Base-by-base conservation (phyloP, 1,140 invertebrate species). In the Drosophila littoralis region DNA sequence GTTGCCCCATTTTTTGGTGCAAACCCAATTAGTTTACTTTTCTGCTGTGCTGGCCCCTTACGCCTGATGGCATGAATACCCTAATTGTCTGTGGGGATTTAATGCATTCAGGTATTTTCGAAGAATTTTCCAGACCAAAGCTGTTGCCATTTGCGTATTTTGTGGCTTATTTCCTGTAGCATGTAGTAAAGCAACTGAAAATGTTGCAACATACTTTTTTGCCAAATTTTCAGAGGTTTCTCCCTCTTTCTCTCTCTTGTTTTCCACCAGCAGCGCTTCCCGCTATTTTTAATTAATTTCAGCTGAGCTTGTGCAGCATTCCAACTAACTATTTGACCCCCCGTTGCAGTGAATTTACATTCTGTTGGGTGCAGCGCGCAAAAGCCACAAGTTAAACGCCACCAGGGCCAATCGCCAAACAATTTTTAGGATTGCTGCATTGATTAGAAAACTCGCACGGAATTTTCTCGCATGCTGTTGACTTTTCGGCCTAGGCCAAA, bases 251-350 rank as follows among this genome's bases (percentile, higher is more conserved):
- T n/a, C 28, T 22, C 7, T 17, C 33, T 36, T 45, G 2, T 42
- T 9, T 33, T n/a, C 17, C 7, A 10, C 46, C 45, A 17, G 22
- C 28, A 58, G 22, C 42, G 15, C 2, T 7, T 28, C 6, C 32
- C 15, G 42, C n/a, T 33, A 46, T 68, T 74, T 72, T 74, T 68
- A 68, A 74, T 74, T 74, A 74, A 55, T 73, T 73, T 60, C 35
- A 32, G 50, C 36, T 45, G 7, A 7, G 50, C 12, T n/a, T 13
- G 64, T 17, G 4, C 40, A 38, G 63, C 40, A 60, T 54, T 35
- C 40, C 32, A 55, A 46, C 54, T 15, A 60, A 67, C 70, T 42
- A 54, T 73, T 73, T 42, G 15, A 42, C 10, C 46, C 13, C 7
- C 10, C 54, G 13, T 59, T 57, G 48, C 50, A 38, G 40, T n/a